Evolutionary conservation across 2,113 vertebrate species (phyloP).

Genomic region (Gallinago undulata): DNA sequence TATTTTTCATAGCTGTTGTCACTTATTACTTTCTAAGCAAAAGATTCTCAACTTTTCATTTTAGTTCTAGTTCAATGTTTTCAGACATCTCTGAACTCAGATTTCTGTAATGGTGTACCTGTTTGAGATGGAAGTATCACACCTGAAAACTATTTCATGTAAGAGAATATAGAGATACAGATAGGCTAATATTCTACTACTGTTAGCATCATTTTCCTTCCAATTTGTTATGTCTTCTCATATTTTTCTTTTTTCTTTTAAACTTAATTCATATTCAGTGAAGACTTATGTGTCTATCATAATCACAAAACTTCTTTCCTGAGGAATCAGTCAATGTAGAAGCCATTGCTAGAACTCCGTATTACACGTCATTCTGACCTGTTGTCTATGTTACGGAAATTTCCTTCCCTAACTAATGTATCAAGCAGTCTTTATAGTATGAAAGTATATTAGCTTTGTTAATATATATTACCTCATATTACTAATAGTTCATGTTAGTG

Average conservation of each 20-base stretch:
- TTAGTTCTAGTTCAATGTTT: neutral
- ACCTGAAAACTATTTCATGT: neutral
- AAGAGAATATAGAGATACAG: neutral
- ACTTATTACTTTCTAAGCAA: neutral
- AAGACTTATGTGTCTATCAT: neutral
- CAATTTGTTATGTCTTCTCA: neutral
- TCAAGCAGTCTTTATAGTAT: neutral
- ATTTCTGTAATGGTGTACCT: neutral
- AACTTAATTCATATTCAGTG: neutral
- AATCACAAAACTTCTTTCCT: neutral
- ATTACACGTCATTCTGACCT: neutral
- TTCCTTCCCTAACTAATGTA: neutral
- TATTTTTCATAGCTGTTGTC: neutral
- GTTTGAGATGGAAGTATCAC: neutral
- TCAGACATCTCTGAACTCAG: neutral
- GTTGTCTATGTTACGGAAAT: neutral
- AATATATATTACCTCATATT: neutral
- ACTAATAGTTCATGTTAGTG: neutral
- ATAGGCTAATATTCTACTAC: neutral
- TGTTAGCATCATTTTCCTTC: neutral
- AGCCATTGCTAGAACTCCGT: neutral
- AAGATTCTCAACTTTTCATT: neutral
- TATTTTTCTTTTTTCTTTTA: neutral
- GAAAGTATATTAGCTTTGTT: neutral
- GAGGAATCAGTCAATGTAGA: neutral